Conservation (phyloP, 2,888 invertebrate species). For the Lasioglossum calceatum region DNA sequence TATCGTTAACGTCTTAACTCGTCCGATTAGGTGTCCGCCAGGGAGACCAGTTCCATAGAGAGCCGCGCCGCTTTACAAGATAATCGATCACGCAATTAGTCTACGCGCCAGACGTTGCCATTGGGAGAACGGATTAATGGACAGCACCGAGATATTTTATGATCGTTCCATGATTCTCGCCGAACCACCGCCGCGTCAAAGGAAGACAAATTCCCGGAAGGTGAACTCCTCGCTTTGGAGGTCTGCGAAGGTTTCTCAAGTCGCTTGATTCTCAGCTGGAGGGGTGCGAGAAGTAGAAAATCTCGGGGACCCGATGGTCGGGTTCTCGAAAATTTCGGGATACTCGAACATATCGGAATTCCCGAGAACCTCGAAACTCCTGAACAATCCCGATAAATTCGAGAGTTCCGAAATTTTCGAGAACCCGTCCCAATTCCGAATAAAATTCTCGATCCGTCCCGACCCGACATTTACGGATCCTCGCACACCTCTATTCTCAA, state of each 20-base stretch:
- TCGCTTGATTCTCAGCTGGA: neutral
- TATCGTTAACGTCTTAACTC: constrained; percentile 13
- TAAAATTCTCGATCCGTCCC: no score
- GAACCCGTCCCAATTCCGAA: no score
- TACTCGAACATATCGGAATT: no score
- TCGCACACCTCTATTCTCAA: no score
- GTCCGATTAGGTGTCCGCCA: constrained; percentile 6
- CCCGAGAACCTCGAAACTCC: no score
- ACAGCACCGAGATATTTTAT: neutral
- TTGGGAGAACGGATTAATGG: neutral
- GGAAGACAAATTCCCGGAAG: neutral
- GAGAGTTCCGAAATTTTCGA: no score
- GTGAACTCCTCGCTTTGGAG: neutral
- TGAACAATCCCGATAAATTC: no score
- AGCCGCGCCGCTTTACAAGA: neutral
- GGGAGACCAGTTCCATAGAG: constrained; percentile 4
- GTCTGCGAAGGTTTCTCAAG: neutral
- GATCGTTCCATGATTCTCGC: neutral
- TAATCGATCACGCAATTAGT: constrained; percentile 30
- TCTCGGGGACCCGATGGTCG: no score
- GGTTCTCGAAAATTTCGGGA: no score
- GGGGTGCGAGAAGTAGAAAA: no score
- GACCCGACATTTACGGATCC: no score
- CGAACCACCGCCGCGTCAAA: neutral
- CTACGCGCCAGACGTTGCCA: neutral